Evolutionary conservation across 1,140 invertebrate genomes (phyloP), one percentile per base, ranked within the genome.

Genomic region (Eumaeus atala): DNA sequence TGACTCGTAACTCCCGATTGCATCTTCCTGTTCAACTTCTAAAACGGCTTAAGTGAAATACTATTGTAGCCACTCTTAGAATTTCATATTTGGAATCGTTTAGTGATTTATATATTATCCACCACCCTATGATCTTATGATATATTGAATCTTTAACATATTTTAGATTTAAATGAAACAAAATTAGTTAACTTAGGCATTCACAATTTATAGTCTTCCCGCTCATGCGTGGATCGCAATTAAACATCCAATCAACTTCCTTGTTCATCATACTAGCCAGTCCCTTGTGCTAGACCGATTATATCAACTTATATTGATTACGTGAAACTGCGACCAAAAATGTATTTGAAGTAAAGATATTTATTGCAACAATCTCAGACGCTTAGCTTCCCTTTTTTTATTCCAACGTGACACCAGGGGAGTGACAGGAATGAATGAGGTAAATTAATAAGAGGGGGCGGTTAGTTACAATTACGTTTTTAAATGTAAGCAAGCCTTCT

Each of bases 401-500:
- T 69, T 69, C 72, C 76, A 74, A 76, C 65, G 54, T 47, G 51
- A 44, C 62, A 68, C 59, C 59, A 65, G 58, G 69, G 74, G 68
- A 68, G 54, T 69, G 64, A 70, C 58, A 61, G 64, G 66, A 69
- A 84, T 78, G 74, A 78, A 87, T 74, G 81, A 81, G 79, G 67
- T 82, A 77, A 84, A 84, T 84, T 84, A 84, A 87, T 87, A 87
- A 84, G 70, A 74, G 72, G 80, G 77, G 66, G 73, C 70, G 80
- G 84, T 87, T 84, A 81, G 78, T 87, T 84, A 84, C 84, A 87
- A 87, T 87, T 87, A 87, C 81, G 77, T 75, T 82, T 87, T 87
- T 87, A 82, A 84, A 84, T 83, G 80, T 84, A 84, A 87, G 79
- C 84, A 75, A 84, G 74, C 62, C 68, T 70, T 69, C 60, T 75